Evolutionary conservation across 2,797 vertebrate species (phyloP).

Genomic region (Phoebastria nigripes): DNA sequence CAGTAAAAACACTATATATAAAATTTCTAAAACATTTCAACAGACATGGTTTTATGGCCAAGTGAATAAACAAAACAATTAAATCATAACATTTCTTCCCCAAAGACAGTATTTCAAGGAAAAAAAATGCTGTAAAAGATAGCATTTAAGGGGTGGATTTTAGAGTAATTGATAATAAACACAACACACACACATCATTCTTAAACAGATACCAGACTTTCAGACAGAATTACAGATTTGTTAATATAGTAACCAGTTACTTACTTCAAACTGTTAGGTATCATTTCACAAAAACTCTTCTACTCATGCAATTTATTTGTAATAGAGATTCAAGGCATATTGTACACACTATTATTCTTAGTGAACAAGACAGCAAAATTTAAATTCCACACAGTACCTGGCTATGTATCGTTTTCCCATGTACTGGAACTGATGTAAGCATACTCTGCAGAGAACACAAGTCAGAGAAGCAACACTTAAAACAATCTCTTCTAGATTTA

Average conservation of each 20-base stretch:
- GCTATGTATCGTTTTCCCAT: conserved; percentile 96
- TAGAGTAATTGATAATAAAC: neutral
- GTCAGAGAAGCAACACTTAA: neutral
- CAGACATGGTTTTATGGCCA: neutral
- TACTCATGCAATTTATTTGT: neutral
- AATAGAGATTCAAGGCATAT: neutral
- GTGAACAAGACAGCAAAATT: neutral
- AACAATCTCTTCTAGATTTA: neutral
- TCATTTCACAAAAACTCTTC: neutral
- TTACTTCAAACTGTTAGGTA: neutral
- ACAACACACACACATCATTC: neutral
- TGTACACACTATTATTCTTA: neutral
- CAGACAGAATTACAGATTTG: neutral
- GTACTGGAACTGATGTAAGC: conserved; percentile 96
- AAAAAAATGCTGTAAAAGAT: neutral
- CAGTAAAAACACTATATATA: neutral
- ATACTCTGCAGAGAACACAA: conserved; percentile 82
- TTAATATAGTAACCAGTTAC: neutral
- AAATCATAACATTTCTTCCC: neutral
- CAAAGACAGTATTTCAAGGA: neutral
- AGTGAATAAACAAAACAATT: neutral
- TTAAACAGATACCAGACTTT: neutral
- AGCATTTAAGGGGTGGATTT: neutral
- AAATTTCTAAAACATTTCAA: neutral
- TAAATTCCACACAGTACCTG: conserved; percentile 84